Base-by-base conservation (phyloP, 2,888 invertebrate genomes). In the Maniola hyperantus region DNA sequence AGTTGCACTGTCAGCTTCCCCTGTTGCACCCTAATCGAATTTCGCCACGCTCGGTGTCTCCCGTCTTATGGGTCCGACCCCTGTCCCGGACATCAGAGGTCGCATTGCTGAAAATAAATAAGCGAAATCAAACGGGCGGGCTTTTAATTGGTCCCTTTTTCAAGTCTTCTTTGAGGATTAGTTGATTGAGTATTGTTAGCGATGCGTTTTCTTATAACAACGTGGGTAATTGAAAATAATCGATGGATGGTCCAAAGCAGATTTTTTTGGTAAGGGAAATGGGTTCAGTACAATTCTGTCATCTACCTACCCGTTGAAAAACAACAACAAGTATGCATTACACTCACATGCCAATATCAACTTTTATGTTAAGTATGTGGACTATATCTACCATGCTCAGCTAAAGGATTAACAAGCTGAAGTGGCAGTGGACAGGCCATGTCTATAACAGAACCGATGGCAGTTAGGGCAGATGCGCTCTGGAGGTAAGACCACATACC, bases 21-120 rank as follows among this genome's bases (percentile, higher is more conserved):
- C 83, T 83, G 84, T 80, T 89, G 89, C 89, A 88, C 91, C 92
- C 92, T 92, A 91, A 92, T 92, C 90, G 88, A 91, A 91, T 92
- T 77, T 85, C 84, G 84, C 81, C 78, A 90, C 90, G 91, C 87
- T 85, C 89, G 87, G 91, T 87, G 88, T 84, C 84, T 85, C 81
- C 80, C 79, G 83, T 86, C 88, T 87, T 87, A 82, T 85, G 85
- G 87, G 86, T 81, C 79, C 77, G 76, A 83, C 88, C 89, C 90
- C 87, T 86, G 84, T 75, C 72, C 80, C 81, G 86, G 85, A 88
- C 88, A 85, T 84, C 85, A 84, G 88, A 89, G 86, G 85, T 85
- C 84, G 84, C 76, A 77, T 81, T 81, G 83, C 83, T 84, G 87
- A 88, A 90, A 88, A 92, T 91, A 90, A 90, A 91, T 89, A 89